Evolutionary conservation across 2,113 vertebrate genomes (phyloP).

Genomic region (Myotis yumanensis): DNA sequence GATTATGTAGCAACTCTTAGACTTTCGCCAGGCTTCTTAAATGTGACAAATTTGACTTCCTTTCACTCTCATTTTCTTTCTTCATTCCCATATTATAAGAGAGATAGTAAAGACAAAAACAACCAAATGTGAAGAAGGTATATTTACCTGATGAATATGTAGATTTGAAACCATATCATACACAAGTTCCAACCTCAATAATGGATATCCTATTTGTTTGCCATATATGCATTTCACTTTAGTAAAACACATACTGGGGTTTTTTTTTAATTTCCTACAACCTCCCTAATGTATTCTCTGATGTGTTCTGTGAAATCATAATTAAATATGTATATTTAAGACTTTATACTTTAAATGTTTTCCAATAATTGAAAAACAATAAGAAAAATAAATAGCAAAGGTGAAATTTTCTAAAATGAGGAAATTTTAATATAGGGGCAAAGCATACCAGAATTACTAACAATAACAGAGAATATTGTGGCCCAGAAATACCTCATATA

Average conservation of each 20-base stretch:
- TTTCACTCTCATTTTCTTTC: background rate
- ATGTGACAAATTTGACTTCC: background rate
- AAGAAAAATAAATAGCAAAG: slow-evolving; percentile 3
- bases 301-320: background rate
- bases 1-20: background rate
- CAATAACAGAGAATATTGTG: background rate
- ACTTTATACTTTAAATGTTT: background rate
- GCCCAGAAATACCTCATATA: background rate
- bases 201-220: background rate
- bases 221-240: background rate
- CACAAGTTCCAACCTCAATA: background rate
- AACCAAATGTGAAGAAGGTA: background rate
- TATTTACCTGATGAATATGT: background rate
- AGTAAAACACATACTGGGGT: background rate
- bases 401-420: slow-evolving; percentile 4
- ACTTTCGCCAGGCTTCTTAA: background rate
- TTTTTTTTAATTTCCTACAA: background rate
- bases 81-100: background rate
- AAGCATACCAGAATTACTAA: background rate
- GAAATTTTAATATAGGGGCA: background rate
- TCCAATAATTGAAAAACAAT: background rate
- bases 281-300: background rate
- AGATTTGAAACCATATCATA: background rate
- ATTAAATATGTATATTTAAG: background rate
- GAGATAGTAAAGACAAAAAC: background rate